Evolutionary conservation across 2,888 invertebrate species (phyloP), one percentile per base, ranked within the genome.

Genomic region (Parasteatoda lunata): DNA sequence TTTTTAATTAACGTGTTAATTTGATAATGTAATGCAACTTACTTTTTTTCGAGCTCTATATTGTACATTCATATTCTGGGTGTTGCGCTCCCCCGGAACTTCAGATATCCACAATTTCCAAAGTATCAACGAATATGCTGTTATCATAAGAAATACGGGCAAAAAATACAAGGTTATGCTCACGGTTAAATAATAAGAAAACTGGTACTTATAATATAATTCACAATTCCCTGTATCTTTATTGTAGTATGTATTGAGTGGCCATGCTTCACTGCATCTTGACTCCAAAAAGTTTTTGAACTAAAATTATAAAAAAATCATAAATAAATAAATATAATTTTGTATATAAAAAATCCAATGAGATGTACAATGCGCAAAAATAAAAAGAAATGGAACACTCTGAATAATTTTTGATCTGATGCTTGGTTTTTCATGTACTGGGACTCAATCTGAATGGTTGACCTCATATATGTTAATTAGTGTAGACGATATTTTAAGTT

Each of bases 21-120:
- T 30, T 30, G 30, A 30, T 30, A 30, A 72, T 3, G 52, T 15
- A 15, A 75, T 5, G 4, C 51, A 78, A 48, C 86, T 52, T 52
- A 90, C 90, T 89, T 90, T 90, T 80, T 89, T 89, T 68, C 90
- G 89, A 5, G 90, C 89, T 81, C 90, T 83, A 51, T 89, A 90
- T 83, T 92, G 92, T 3, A 91, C 90, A 78, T 89, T 90, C 8
- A 91, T 90, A 71, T 91, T 91, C 13, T 90, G 90, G 66, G 90
- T 90, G 52, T 91, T 90, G 45, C 91, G 48, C 47, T 88, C 88
- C 8, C 88, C 88, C 3, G 88, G 88, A 4, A 88, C 88, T 54
- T 88, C 80, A 3, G 78, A 80, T 30, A 84, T 84, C 88, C 88
- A 88, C 5, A 89, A 51, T 11, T 79, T 85, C 78, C 88, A 89